Percentiles rank a stretch among this genome's conserved stretches.
Conservation (phyloP, 2,797 vertebrate genomes). For the Chrysocyon brachyurus region DNA sequence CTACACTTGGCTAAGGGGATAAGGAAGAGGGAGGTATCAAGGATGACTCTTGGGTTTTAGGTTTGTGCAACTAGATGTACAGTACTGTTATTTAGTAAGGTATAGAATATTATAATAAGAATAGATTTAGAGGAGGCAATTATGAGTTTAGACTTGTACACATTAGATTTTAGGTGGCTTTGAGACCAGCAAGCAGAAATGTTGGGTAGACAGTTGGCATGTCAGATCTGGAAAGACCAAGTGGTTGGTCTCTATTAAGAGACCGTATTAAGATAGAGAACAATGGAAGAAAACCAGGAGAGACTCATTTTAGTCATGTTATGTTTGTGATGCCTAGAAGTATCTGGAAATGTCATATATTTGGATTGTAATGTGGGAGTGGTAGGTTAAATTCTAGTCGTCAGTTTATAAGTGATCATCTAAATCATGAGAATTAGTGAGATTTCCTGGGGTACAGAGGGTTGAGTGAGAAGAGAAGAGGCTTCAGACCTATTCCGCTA, state of each 20-base stretch:
- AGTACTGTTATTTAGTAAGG: background rate
- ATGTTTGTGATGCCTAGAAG: background rate
- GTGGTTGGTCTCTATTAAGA: background rate
- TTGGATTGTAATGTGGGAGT: background rate
- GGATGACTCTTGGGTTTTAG: background rate
- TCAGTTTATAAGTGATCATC: background rate
- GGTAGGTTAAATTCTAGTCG: background rate
- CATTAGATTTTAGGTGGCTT: background rate
- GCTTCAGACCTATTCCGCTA: background rate
- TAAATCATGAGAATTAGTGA: background rate
- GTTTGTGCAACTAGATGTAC: background rate
- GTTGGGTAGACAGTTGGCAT: slow-evolving; percentile 5
- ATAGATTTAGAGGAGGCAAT: background rate
- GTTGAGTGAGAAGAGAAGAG: background rate
- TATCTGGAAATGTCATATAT: background rate
- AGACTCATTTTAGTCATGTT: background rate
- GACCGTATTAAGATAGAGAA: background rate
- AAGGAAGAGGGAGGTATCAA: background rate
- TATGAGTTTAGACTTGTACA: slow-evolving; percentile 2
- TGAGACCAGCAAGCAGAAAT: background rate
- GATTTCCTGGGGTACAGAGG: background rate
- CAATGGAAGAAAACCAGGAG: background rate
- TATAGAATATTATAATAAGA: background rate
- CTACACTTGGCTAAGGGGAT: background rate
- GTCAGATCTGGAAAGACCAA: background rate